These are phyloP conservation scores for Aphidius ervi DNA, from an alignment of 1,140 invertebrate species.

Conservation along the genomic window DNA sequence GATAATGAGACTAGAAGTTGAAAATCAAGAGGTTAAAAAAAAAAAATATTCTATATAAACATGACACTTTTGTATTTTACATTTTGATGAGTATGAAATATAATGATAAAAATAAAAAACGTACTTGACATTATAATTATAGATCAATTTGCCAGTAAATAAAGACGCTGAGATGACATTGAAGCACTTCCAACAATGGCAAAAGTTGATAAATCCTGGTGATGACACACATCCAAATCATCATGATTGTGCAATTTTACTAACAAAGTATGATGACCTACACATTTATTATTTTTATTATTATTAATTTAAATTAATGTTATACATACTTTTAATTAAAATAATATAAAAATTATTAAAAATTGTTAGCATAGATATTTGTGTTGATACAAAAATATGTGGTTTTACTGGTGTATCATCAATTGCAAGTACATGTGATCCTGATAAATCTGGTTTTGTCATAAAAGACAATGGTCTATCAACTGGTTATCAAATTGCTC, in stretches of 20 bases:
- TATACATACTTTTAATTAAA: too few species aligned
- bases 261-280: slow-evolving; percentile 46
- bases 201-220: slow-evolving; percentile 57
- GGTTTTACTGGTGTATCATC: slow-evolving; percentile 58
- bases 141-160: too few species aligned
- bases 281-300: too few species aligned
- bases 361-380: slow-evolving; percentile 55
- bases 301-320: too few species aligned
- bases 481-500: slow-evolving; percentile 59
- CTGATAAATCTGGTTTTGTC: slow-evolving; percentile 55
- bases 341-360: slow-evolving; percentile 26
- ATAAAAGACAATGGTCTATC: slow-evolving; percentile 59
- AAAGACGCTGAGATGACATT: too few species aligned
- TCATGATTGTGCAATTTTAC: slow-evolving; percentile 66
- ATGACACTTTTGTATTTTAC: too few species aligned
- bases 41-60: too few species aligned
- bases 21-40: too few species aligned
- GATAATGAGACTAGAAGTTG: too few species aligned
- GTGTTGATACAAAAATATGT: slow-evolving; percentile 55
- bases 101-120: too few species aligned
- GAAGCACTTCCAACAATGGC: slow-evolving; percentile 59
- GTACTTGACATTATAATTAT: too few species aligned
- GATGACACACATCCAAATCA: slow-evolving; percentile 62
- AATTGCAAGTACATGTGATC: slow-evolving; percentile 59
- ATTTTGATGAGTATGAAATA: too few species aligned